Base-by-base conservation (phyloP, 1,140 invertebrate genomes). In the Uloborus diversus region DNA sequence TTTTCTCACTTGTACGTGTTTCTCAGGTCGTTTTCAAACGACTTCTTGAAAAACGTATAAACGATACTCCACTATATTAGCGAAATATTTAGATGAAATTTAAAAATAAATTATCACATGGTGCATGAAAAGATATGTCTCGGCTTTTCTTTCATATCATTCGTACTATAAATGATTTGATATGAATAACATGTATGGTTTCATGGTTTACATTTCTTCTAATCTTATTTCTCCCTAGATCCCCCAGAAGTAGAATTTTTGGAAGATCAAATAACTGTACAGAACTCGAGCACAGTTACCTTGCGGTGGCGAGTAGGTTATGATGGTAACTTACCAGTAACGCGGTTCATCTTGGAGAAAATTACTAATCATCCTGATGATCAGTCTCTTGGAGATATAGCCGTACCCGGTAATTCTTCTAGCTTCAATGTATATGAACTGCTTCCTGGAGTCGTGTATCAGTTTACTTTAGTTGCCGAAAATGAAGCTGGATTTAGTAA, bases 231-330 rank as follows among this genome's bases (percentile, higher is more conserved):
- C 32, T 61, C 66, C 37, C 3, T 42, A 82, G 81, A 82, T 35
- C 37, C 81, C n/a, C 79, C 81, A n/a, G 81, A 82, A 64, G 76
- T 82, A 5, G 70, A 68, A 33, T 82, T 82, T 32, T 28, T 61
- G 28, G 25, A 30, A 20, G 59, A 64, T 27, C 23, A 51, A 23
- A 66, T 80, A 14, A 71, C 47, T 23, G 57, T 65, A 28, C 51
- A 78, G 65, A 81, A 82, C 57, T 64, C 73, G 3, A 66, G 76
- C n/a, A 75, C 82, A 1, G 65, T 68, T 13, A 62, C 56, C 7
- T 33, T 82, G 30, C 30, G 51, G 14, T 82, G 82, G 82, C 78
- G 62, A n/a, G 51, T 82, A 13, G 57, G 30, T 35, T 79, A 76
- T 73, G 49, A 75, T 35, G 73, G 73, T 7, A 82, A 81, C 57